These are phyloP conservation scores for Sylvicola fuscatus DNA, from an alignment of 2,888 invertebrate species.

Conservation along the genomic window DNA sequence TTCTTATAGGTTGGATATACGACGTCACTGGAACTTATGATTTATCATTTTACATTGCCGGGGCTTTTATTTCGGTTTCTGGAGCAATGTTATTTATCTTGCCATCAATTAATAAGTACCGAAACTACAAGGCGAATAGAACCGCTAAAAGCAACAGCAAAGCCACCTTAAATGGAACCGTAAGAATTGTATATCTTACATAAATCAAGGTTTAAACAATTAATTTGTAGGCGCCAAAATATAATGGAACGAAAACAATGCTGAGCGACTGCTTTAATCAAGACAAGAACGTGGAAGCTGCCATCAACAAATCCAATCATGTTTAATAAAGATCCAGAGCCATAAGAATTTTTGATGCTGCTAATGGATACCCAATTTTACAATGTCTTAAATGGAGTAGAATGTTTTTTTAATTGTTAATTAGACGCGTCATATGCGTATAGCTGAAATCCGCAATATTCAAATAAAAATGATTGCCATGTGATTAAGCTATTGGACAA, in stretches of 20 bases:
- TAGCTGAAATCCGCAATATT: too few relatives aligned
- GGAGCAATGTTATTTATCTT: constrained; percentile 10
- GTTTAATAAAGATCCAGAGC: too few relatives aligned
- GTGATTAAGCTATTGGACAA: too few relatives aligned
- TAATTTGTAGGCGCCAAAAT: constrained; percentile 1
- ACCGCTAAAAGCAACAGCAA: too few relatives aligned
- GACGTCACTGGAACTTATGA: constrained; percentile 59
- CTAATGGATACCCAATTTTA: too few relatives aligned
- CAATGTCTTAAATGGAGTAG: too few relatives aligned
- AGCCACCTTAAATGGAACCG: neutral
- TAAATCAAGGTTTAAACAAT: neutral
- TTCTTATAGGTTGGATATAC: constrained; percentile 52
- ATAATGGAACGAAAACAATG: constrained; percentile 5
- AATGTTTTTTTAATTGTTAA: too few relatives aligned
- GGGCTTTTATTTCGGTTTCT: constrained; percentile 39
- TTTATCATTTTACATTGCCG: constrained; percentile 61
- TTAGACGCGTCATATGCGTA: too few relatives aligned
- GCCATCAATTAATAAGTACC: constrained; percentile 8
- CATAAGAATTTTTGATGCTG: too few relatives aligned
- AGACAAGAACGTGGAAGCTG: constrained; percentile 5
- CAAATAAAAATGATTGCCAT: too few relatives aligned
- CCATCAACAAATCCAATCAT: constrained; percentile 3
- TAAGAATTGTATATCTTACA: neutral
- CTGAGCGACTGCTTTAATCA: constrained; percentile 7
- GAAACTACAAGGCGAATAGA: too few relatives aligned